phyloP scores from a whole-genome alignment of 1,140 invertebrate genomes.

The Trichomalopsis sarcophagae region DNA sequence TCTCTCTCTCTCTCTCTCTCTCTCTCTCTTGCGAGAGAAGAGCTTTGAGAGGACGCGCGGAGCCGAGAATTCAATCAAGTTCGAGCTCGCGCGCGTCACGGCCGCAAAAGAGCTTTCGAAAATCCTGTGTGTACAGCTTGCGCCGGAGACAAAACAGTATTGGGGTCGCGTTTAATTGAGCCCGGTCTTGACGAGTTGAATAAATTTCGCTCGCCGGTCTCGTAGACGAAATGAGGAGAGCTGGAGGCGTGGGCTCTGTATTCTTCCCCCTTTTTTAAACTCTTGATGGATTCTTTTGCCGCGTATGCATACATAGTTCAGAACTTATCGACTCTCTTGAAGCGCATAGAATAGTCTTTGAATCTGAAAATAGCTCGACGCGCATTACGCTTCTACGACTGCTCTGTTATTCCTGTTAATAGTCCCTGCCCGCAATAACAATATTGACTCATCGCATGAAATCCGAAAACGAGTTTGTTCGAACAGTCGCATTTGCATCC shows the following conservation, averaged over 20 bases:
- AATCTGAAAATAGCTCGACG: too few relatives aligned
- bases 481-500: not conserved
- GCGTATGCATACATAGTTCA: too few relatives aligned
- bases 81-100: not conserved
- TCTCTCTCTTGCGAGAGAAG: too few relatives aligned
- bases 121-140: not conserved
- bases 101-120: not conserved
- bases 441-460: conserved; percentile 1
- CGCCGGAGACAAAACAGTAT: not conserved
- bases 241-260: too few relatives aligned
- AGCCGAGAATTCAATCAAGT: conserved; percentile 24
- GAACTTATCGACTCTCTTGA: too few relatives aligned
- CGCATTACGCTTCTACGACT: too few relatives aligned
- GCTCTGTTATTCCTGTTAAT: not conserved
- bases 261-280: too few relatives aligned
- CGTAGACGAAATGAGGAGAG: too few relatives aligned
- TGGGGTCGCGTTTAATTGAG: not conserved
- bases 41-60: not conserved
- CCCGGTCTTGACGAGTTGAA: not conserved
- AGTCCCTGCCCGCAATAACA: not conserved
- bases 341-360: too few relatives aligned
- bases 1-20: too few relatives aligned
- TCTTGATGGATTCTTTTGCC: too few relatives aligned
- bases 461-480: conserved; percentile 4
- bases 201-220: not conserved